A percentile compares a stretch with the other conserved stretches of the same genome.
These are phyloP conservation scores for Araneus ventricosus DNA, from an alignment of 1,140 invertebrate species.

Conservation along the genomic window DNA sequence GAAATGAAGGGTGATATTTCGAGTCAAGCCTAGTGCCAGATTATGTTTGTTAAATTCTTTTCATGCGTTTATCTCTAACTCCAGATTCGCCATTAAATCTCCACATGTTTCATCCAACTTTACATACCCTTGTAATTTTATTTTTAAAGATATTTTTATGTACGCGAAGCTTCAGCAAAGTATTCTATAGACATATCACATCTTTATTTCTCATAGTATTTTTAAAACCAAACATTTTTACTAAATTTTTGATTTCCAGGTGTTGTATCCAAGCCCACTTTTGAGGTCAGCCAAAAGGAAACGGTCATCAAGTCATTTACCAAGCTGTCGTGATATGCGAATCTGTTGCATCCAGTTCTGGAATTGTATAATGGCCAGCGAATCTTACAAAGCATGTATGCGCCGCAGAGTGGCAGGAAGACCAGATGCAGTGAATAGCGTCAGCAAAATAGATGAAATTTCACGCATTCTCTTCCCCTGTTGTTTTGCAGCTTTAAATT, in stretches of 20 bases:
- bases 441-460: conserved; percentile 91
- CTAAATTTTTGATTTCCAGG: neutral
- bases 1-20: no score
- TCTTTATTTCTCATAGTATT: no score
- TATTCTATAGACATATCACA: no score
- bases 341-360: conserved; percentile 75
- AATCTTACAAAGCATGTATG: conserved; percentile 81
- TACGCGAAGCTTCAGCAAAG: no score
- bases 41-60: no score
- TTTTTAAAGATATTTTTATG: no score
- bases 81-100: no score
- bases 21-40: no score
- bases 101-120: no score
- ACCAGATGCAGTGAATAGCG: conserved; percentile 86
- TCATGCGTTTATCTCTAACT: no score
- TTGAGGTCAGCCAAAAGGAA: conserved; percentile 18
- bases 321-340: conserved; percentile 54
- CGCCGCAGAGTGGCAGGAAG: conserved; percentile 77
- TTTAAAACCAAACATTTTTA: no score
- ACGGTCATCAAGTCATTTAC: conserved; percentile 44
- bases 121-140: no score
- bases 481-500: conserved; percentile 90
- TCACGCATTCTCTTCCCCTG: conserved; percentile 92
- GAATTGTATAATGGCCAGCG: conserved; percentile 86
- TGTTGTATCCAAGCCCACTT: conserved; percentile 57